phyloP scores from a whole-genome alignment of 2,113 vertebrate genomes.

The Alligator mississippiensis region DNA sequence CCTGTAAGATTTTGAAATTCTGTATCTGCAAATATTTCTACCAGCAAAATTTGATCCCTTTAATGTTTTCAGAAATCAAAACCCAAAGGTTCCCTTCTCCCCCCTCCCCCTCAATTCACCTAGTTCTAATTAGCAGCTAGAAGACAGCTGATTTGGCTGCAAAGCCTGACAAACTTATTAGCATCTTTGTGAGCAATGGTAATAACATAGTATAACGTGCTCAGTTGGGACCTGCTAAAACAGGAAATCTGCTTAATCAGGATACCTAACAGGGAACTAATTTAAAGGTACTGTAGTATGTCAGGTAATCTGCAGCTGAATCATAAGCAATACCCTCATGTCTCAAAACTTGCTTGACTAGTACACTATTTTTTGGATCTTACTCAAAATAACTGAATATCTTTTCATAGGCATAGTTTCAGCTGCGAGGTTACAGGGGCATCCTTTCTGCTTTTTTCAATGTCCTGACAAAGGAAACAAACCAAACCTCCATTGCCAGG shows the following conservation, averaged over 20 bases:
- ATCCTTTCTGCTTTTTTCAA: not conserved
- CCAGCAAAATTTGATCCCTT: not conserved
- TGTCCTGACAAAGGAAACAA: not conserved
- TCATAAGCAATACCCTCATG: not conserved
- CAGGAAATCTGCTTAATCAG: not conserved
- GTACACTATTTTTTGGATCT: not conserved
- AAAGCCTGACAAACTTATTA: not conserved
- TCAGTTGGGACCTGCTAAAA: not conserved
- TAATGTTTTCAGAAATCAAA: not conserved
- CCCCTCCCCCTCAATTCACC: fast-evolving
- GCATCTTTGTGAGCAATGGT: not conserved
- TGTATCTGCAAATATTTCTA: not conserved
- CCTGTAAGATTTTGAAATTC: not conserved
- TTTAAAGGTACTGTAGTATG: not conserved
- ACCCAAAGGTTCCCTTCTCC: not conserved
- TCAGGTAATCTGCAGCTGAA: not conserved
- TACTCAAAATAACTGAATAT: not conserved
- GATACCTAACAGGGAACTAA: not conserved
- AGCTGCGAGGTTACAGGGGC: not conserved
- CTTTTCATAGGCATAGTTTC: not conserved
- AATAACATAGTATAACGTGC: not conserved
- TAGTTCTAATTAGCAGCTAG: not conserved
- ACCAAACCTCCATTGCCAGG: not conserved
- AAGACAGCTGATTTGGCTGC: not conserved
- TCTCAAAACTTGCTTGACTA: not conserved